phyloP scores from a whole-genome alignment of 2,888 invertebrate genomes.

The Hyalella azteca region DNA sequence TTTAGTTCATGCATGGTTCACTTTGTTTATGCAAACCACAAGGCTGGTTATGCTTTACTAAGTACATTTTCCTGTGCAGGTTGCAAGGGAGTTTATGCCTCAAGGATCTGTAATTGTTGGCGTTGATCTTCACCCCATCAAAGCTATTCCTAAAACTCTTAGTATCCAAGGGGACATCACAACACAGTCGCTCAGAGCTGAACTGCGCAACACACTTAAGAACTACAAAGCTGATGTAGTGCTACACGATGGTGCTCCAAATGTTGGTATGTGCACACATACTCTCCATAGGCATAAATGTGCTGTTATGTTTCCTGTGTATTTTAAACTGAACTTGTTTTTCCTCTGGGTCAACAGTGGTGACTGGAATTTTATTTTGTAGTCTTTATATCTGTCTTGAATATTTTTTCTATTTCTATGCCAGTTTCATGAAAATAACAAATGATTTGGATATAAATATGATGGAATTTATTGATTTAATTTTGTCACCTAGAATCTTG shows the following conservation, averaged over 20 bases:
- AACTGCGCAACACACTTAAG: slow-evolving; percentile 83
- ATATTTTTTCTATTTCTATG: too few species aligned
- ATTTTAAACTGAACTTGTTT: too few species aligned
- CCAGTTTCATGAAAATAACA: too few species aligned
- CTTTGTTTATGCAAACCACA: too few species aligned
- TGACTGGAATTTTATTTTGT: not conserved
- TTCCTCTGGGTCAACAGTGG: too few species aligned
- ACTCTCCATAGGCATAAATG: too few species aligned
- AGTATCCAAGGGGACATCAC: slow-evolving; percentile 94
- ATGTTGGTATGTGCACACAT: slow-evolving; percentile 77
- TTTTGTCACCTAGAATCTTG: too few species aligned
- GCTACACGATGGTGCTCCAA: slow-evolving; percentile 97
- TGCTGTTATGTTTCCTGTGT: too few species aligned
- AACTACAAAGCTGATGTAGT: slow-evolving; percentile 97
- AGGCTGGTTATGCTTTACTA: too few species aligned
- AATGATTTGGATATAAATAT: too few species aligned
- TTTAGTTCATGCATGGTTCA: too few species aligned
- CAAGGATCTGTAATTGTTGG: slow-evolving; percentile 92
- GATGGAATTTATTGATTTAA: too few species aligned
- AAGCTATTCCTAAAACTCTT: slow-evolving; percentile 87
- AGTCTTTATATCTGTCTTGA: not conserved
- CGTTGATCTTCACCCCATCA: slow-evolving; percentile 94
- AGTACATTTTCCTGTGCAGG: slow-evolving; percentile 66
- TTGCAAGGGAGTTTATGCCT: slow-evolving; percentile 97
- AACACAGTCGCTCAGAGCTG: slow-evolving; percentile 85